A percentile compares a stretch with the other conserved stretches of the same genome.
Conservation (phyloP, 2,797 vertebrate species). For the Benthosema pterotum region DNA sequence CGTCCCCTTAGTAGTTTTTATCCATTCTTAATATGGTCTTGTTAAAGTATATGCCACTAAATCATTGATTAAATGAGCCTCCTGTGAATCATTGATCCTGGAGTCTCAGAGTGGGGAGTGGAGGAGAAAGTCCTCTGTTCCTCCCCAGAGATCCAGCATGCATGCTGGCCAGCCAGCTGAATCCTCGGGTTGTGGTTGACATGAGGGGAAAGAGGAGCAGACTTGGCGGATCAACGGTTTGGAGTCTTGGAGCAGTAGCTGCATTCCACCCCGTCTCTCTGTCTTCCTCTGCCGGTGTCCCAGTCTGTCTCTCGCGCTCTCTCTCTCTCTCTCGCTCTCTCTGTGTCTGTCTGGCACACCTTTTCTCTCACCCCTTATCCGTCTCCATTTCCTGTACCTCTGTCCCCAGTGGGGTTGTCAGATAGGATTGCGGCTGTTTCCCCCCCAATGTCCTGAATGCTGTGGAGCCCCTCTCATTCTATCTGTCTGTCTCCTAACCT, state of each 20-base stretch:
- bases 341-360: too few species aligned
- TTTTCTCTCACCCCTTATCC: conserved; percentile 15
- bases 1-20: conserved; percentile 41
- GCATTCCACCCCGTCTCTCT: conserved; percentile 65
- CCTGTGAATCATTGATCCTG: conserved; percentile 51
- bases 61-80: conserved; percentile 53
- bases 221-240: conserved; percentile 59
- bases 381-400: conserved; percentile 46
- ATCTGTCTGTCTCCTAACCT: conserved; percentile 11
- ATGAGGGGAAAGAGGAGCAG: conserved; percentile 58
- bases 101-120: conserved; percentile 8
- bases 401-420: conserved; percentile 48
- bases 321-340: background rate
- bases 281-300: conserved; percentile 66
- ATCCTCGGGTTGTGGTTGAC: conserved; percentile 68
- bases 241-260: conserved; percentile 52
- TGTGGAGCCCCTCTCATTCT: background rate
- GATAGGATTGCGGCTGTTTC: conserved; percentile 51
- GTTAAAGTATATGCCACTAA: conserved; percentile 30
- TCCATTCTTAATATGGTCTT: conserved; percentile 33
- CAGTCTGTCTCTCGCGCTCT: conserved; percentile 30
- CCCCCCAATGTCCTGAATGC: conserved; percentile 42
- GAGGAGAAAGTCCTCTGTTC: conserved; percentile 25
- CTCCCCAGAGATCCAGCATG: conserved; percentile 31
- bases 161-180: conserved; percentile 61